Evolutionary conservation across 2,888 invertebrate genomes (phyloP), one percentile per base, ranked within the genome.

Genomic region (Aethes cnicana): DNA sequence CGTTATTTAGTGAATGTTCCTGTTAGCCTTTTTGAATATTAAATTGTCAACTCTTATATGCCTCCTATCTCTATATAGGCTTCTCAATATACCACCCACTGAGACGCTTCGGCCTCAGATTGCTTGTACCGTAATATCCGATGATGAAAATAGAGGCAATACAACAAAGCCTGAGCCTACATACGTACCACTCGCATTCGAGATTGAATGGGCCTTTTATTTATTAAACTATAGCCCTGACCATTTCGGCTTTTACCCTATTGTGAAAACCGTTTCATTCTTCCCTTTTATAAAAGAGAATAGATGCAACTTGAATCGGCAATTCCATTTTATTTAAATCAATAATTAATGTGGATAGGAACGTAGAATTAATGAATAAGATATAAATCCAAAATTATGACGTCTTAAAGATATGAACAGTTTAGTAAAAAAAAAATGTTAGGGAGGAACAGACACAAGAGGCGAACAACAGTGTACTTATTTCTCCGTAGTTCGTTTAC

Each of bases 21-120:
- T n/a, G n/a, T n/a, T n/a, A 36, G 6, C 7, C 2, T 9, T 11
- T 20, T 21, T 36, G 4, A 21, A 17, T 36, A 6, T 3, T 42
- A n/a, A n/a, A 16, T 37, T 14, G 37, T 9, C 14, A 7, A n/a
- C 28, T 9, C 28, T 36, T 37, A 26, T 16, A 21, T 9, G 20
- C 12, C 28, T 6, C 7, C 26, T 25, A n/a, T 26, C 18, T 25
- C 33, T 32, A n/a, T n/a, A 18, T 25, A 23, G 21, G n/a, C 23
- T 12, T 4, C 25, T 18, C 41, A 41, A 48, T 48, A 41, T 33
- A 33, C 48, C 48, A 18, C 48, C 41, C 32, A 33, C 33, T 14
- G 41, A 48, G 48, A 33, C 16, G 23, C 14, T 48, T 41, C 33
- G 9, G 18, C 33, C 25, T 41, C 41, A 28, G 41, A 48, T 33